Percentiles rank a stretch among this genome's conserved stretches.
Evolutionary conservation across 2,113 vertebrate species (phyloP).

Genomic region (Prunella himalayana): DNA sequence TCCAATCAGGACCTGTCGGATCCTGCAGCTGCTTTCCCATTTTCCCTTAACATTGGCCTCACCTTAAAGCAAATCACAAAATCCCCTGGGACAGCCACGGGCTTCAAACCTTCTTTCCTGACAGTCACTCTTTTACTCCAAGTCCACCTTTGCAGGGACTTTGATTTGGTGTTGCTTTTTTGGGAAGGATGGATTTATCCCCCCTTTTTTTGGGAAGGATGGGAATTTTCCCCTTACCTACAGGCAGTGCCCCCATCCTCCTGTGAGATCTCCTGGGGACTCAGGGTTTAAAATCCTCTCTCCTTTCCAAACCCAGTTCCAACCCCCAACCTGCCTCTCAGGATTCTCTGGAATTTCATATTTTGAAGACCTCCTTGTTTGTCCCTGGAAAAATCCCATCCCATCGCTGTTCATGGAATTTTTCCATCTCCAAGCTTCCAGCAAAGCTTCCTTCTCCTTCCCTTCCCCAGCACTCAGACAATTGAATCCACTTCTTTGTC

Average conservation of each 20-base stretch:
- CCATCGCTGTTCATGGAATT: background rate
- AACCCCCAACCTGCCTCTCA: background rate
- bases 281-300: background rate
- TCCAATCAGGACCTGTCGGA: background rate
- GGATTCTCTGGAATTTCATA: background rate
- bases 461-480: background rate
- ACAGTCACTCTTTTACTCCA: background rate
- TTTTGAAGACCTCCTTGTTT: background rate
- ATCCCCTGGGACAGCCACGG: background rate
- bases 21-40: background rate
- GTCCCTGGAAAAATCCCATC: background rate
- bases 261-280: background rate
- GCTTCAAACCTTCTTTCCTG: background rate
- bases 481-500: background rate
- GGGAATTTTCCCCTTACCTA: background rate
- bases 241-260: background rate
- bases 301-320: background rate
- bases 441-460: background rate
- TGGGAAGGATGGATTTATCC: too few species aligned
- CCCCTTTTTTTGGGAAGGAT: background rate
- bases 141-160: background rate
- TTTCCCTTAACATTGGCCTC: background rate
- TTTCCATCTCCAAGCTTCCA: background rate
- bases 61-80: background rate
- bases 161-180: background rate